Percentiles rank a stretch among this genome's conserved stretches.
Evolutionary conservation across 2,113 vertebrate species (phyloP).

Genomic region (Gorilla gorilla): DNA sequence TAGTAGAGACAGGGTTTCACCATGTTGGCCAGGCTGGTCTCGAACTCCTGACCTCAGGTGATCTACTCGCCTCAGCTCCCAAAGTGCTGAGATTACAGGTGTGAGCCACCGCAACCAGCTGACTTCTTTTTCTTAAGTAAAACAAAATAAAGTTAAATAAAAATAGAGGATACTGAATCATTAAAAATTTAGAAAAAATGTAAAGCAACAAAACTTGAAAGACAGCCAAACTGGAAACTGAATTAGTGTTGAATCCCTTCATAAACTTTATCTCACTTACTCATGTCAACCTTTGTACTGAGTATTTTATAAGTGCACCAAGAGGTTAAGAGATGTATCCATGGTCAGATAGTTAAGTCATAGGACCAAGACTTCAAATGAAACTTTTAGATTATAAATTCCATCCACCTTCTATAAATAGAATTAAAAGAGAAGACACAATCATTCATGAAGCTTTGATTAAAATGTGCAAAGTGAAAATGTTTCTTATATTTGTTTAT

Average conservation of each 20-base stretch:
- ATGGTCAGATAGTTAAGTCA: neutral
- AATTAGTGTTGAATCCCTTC: neutral
- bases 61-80: no score
- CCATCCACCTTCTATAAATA: neutral
- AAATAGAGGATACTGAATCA: neutral
- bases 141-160: neutral
- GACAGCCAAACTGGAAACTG: neutral
- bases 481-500: neutral
- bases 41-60: no score
- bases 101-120: no score
- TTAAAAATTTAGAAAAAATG: neutral
- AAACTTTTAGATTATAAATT: neutral
- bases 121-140: neutral
- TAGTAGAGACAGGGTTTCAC: no score
- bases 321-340: neutral
- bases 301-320: neutral
- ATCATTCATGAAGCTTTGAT: neutral
- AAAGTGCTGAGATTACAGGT: no score
- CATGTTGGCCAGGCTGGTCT: no score
- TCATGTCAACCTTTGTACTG: neutral
- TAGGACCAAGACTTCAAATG: neutral
- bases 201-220: neutral
- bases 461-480: neutral
- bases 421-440: neutral
- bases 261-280: neutral